Evolutionary conservation across 2,888 invertebrate species (phyloP).

Genomic region (Andrena bucephala): DNA sequence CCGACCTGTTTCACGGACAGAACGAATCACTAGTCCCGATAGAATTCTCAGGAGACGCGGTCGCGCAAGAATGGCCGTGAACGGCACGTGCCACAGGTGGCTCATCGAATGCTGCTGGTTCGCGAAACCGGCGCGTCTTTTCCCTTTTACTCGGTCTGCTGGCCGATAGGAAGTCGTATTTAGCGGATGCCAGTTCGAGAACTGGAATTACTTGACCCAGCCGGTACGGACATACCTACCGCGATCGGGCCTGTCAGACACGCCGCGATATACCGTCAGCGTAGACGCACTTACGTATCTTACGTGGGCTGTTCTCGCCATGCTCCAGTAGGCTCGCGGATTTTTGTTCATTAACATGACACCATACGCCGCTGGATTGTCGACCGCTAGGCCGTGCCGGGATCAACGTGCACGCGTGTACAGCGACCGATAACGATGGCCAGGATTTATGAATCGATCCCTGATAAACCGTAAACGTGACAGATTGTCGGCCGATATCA

Average conservation of each 20-base stretch:
- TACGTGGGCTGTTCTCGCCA: slow-evolving; percentile 69
- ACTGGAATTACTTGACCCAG: slow-evolving; percentile 65
- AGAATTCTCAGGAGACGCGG: slow-evolving; percentile 14
- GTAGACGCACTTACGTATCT: slow-evolving; percentile 46
- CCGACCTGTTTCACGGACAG: background rate
- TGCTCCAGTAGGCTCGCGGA: slow-evolving; percentile 74
- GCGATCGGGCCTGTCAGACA: slow-evolving; percentile 46
- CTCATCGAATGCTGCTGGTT: slow-evolving; percentile 69
- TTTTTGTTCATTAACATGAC: slow-evolving; percentile 77
- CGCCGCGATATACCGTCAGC: slow-evolving; percentile 31
- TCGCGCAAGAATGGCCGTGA: slow-evolving; percentile 44
- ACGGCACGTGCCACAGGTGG: slow-evolving; percentile 70
- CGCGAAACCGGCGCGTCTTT: slow-evolving; percentile 61
- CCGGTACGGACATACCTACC: slow-evolving; percentile 28
- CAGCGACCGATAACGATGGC: slow-evolving; percentile 56
- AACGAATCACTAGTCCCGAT: slow-evolving; percentile 5
- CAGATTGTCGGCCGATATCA: slow-evolving; percentile 24
- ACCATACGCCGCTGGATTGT: slow-evolving; percentile 56
- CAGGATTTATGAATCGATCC: slow-evolving; percentile 49
- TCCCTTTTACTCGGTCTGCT: slow-evolving; percentile 57
- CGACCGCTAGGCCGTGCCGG: slow-evolving; percentile 18
- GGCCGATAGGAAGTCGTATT: slow-evolving; percentile 33
- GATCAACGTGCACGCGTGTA: slow-evolving; percentile 36
- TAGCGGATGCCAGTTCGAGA: slow-evolving; percentile 25
- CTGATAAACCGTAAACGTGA: slow-evolving; percentile 41